phyloP scores from a whole-genome alignment of 2,888 invertebrate species.

The Iphiclides podalirius region DNA sequence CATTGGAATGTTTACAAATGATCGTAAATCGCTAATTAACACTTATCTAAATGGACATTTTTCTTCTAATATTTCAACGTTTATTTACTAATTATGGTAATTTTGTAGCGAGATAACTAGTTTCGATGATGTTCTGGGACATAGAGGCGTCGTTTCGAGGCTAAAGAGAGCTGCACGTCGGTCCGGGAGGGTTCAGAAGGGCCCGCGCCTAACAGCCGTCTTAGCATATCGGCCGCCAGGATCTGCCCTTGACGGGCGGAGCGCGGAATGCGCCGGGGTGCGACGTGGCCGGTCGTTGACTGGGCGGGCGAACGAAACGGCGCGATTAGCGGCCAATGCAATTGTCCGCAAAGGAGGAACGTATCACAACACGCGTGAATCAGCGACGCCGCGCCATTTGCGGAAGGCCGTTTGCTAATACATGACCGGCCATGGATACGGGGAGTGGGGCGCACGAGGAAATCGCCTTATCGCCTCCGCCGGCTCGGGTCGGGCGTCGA shows the following conservation, averaged over 20 bases:
- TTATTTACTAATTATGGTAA: neutral
- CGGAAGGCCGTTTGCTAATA: slow-evolving; percentile 61
- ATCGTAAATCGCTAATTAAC: slow-evolving; percentile 50
- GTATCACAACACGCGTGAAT: slow-evolving; percentile 55
- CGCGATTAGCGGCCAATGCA: slow-evolving; percentile 42
- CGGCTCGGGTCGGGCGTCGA: slow-evolving; percentile 61
- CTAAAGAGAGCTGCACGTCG: too few relatives aligned
- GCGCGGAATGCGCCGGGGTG: slow-evolving; percentile 54
- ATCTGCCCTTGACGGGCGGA: slow-evolving; percentile 57
- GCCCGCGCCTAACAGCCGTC: slow-evolving; percentile 46
- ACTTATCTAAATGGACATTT: slow-evolving; percentile 3
- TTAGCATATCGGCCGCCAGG: slow-evolving; percentile 63
- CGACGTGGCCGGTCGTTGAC: slow-evolving; percentile 61
- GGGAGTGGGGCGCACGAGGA: slow-evolving; percentile 64
- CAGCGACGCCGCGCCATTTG: slow-evolving; percentile 53
- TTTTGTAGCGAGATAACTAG: slow-evolving; percentile 5
- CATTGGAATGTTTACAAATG: slow-evolving; percentile 37
- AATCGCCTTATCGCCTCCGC: slow-evolving; percentile 33
- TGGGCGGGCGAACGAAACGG: slow-evolving; percentile 50
- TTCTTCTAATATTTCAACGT: neutral
- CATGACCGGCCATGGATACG: slow-evolving; percentile 49
- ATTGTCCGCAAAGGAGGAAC: slow-evolving; percentile 44
- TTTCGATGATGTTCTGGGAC: too few relatives aligned
- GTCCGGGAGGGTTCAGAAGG: too few relatives aligned
- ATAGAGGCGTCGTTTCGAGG: too few relatives aligned